Evolutionary conservation across 2,888 invertebrate genomes (phyloP), one percentile per base, ranked within the genome.

Genomic region (Enchytraeus crypticus): DNA sequence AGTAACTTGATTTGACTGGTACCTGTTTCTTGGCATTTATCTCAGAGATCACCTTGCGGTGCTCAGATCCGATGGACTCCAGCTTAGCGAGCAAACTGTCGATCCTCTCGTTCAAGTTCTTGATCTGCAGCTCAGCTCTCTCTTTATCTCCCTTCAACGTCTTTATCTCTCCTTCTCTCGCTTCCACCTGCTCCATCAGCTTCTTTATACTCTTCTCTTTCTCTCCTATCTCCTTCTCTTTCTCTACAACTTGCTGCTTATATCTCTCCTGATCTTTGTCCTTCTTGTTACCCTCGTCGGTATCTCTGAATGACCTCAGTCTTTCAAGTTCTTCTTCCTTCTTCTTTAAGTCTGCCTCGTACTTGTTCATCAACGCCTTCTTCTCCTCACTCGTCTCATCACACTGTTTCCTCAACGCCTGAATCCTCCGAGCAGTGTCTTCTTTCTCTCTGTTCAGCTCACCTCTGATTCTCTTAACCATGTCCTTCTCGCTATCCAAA

Each of bases 201-300:
- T 53, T 46, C 32, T 38, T 30, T 45, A 60, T 33, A 29, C 23
- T 54, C 49, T 29, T 54, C 60, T 26, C 32, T 54, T 27, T 46
- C 43, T 38, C 54, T 14, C 27, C 47, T 0, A 57, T 23, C 33
- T 60, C 54, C 21, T 27, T 49, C 38, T 56, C 49, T 21, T 29
- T 33, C 38, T 60, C 60, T 27, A 34, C 32, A 27, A 60, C 5
- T 2, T n/a, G 47, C 49, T 53, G 43, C 27, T 60, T 60, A 21
- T 33, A n/a, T 29, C 29, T 47, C 51, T 45, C 21, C n/a, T 45
- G 53, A 4, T 14, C 18, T 32, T n/a, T 18, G n/a, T 27, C 27
- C n/a, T 57, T 18, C 23, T 57, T 29, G 3, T 49, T 21, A 47
- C 21, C 21, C 23, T 21, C 49, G 14, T 21, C 21, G 14, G 5